These are phyloP conservation scores for Melopsittacus undulatus DNA, from an alignment of 2,797 vertebrate genomes.

Conservation along the genomic window DNA sequence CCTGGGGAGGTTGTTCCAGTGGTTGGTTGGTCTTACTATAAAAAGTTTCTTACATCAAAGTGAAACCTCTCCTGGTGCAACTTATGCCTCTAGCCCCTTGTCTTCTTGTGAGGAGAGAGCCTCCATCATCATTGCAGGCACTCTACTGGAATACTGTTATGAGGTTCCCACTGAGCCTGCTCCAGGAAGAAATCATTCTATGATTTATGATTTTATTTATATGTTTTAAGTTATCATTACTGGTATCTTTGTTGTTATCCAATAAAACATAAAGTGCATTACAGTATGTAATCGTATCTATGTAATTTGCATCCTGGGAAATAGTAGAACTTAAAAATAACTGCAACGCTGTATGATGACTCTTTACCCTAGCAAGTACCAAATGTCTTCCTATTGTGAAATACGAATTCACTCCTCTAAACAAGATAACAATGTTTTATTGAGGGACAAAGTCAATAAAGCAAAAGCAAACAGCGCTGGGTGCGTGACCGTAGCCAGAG, in stretches of 20 bases:
- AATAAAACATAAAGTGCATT: not conserved
- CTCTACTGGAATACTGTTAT: not conserved
- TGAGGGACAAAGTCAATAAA: no score
- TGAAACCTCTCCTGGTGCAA: not conserved
- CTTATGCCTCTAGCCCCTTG: not conserved
- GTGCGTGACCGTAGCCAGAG: no score
- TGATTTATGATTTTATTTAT: not conserved
- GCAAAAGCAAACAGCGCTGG: no score
- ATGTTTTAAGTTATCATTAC: not conserved
- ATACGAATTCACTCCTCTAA: no score
- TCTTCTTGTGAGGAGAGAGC: not conserved
- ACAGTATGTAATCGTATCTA: not conserved
- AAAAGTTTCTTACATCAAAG: not conserved
- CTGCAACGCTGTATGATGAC: not conserved
- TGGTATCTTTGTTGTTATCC: not conserved
- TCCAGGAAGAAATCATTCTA: not conserved
- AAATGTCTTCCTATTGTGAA: not conserved
- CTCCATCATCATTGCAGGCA: not conserved
- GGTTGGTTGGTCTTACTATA: not conserved
- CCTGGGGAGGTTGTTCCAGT: not conserved
- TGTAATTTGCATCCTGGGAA: not conserved
- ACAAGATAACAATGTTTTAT: no score
- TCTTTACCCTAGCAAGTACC: not conserved
- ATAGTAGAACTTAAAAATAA: not conserved
- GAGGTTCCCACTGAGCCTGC: fast-evolving